Conservation (phyloP, 2,888 invertebrate genomes). For the Caenorhabditis macrosperma region DNA sequence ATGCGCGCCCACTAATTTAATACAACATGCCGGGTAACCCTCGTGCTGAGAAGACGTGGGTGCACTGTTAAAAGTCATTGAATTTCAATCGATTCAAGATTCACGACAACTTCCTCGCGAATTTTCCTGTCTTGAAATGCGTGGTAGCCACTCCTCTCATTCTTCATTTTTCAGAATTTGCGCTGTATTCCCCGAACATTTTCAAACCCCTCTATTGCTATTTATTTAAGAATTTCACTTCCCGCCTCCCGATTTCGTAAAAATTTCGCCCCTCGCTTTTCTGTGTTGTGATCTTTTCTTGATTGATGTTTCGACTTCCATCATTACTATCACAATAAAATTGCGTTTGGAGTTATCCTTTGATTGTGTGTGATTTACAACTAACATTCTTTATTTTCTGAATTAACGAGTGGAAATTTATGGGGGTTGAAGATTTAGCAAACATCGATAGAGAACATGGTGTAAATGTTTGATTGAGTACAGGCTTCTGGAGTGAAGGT, state of each 20-base stretch:
- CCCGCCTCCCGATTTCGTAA: conserved; percentile 21
- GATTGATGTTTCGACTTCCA: background rate
- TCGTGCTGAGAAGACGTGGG: conserved; percentile 26
- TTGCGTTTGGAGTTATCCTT: background rate
- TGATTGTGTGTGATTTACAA: background rate
- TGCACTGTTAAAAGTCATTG: background rate
- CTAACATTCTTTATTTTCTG: background rate
- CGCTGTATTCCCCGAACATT: conserved; percentile 27
- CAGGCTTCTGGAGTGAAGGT: conserved; percentile 79
- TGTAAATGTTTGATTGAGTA: background rate
- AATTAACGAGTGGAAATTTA: conserved; percentile 42
- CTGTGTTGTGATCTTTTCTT: conserved; percentile 6
- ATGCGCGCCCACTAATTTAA: conserved; percentile 43
- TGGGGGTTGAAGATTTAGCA: background rate
- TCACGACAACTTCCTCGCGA: background rate
- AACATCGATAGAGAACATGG: background rate
- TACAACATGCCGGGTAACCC: conserved; percentile 54
- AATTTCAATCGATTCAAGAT: background rate
- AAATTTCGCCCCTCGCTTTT: conserved; percentile 18
- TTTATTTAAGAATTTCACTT: conserved; percentile 2
- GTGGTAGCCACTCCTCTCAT: conserved; percentile 32
- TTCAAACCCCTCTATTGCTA: conserved; percentile 1
- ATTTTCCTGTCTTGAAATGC: conserved; percentile 27
- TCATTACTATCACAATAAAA: conserved; percentile 16
- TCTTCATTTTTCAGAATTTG: conserved; percentile 1